These are phyloP conservation scores for Raja brachyura DNA, from an alignment of 2,113 vertebrate species.

Conservation along the genomic window DNA sequence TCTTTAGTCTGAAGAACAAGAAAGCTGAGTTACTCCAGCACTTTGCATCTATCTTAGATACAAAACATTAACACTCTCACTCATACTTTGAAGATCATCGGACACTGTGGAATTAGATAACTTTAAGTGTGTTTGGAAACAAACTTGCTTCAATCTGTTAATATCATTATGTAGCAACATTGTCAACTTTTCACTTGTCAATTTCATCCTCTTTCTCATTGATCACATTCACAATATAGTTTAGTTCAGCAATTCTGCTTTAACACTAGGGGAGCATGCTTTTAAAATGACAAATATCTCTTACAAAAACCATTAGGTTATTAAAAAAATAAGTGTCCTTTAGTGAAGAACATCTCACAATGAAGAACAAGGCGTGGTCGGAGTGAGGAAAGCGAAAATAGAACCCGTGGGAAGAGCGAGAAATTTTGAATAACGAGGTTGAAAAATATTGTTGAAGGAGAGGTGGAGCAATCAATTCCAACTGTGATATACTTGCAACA, in stretches of 20 bases:
- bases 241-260: not conserved
- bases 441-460: not conserved
- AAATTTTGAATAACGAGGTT: not conserved
- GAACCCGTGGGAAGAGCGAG: not conserved
- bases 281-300: too few species aligned
- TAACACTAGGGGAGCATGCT: not conserved
- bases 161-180: slow-evolving; percentile 1
- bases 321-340: too few species aligned
- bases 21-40: too few species aligned
- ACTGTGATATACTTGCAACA: not conserved
- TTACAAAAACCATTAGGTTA: too few species aligned
- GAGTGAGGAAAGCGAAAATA: not conserved
- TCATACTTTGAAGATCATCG: not conserved
- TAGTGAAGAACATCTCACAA: not conserved
- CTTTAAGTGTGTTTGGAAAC: not conserved
- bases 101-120: not conserved
- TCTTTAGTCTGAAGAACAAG: too few species aligned
- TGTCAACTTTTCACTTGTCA: not conserved
- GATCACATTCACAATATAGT: not conserved
- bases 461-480: not conserved
- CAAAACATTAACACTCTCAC: not conserved
- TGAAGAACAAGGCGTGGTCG: not conserved
- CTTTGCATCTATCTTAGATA: too few species aligned
- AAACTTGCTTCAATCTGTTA: not conserved
- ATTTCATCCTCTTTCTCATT: not conserved